These are phyloP conservation scores for Acanthisitta chloris DNA, from an alignment of 2,113 vertebrate species.

Conservation along the genomic window DNA sequence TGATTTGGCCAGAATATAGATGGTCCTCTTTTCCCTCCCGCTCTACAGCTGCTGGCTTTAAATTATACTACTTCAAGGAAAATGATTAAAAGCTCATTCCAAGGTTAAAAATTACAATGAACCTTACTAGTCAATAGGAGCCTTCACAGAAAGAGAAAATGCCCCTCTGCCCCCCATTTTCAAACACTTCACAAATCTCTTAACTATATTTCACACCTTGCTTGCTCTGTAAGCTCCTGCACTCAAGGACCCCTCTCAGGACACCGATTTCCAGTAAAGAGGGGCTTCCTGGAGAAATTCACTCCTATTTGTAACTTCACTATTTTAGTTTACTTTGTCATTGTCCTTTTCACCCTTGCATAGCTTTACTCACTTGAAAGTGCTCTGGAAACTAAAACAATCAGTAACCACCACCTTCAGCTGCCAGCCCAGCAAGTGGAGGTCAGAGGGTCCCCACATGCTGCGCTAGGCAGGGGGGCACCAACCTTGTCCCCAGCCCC, in stretches of 20 bases:
- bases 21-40: not conserved
- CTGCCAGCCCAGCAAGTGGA: fast-evolving
- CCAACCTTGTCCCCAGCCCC: not conserved
- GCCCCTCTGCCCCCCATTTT: not conserved
- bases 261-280: not conserved
- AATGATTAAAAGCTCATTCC: not conserved
- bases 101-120: not conserved
- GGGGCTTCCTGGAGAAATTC: not conserved
- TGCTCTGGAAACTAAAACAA: fast-evolving
- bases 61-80: not conserved
- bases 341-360: not conserved
- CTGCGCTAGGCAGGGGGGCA: not conserved
- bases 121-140: not conserved
- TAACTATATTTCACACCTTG: not conserved
- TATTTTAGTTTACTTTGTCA: not conserved
- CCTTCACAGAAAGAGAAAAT: not conserved
- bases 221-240: not conserved
- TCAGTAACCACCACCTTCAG: not conserved
- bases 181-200: not conserved
- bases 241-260: not conserved
- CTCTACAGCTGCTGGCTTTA: not conserved
- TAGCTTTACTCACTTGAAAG: not conserved
- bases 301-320: not conserved
- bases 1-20: not conserved
- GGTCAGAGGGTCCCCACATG: not conserved